Base-by-base conservation (phyloP, 2,888 invertebrate genomes). In the Camptogramma bilineatum region DNA sequence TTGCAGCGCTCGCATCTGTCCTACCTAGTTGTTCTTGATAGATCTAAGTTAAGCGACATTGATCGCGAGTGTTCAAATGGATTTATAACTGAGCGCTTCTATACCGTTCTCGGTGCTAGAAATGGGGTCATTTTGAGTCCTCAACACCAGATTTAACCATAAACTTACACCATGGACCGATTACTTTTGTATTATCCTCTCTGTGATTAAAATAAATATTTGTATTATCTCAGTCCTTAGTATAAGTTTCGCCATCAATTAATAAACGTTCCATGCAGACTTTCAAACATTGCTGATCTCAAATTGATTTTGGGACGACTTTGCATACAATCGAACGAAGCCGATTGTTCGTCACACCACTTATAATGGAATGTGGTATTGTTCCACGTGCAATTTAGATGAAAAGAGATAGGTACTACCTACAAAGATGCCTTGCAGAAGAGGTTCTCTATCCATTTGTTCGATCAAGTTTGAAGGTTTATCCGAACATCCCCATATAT, bases 271-370 rank as follows among this genome's bases (percentile, higher is more conserved):
- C 16, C 47, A 52, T 21, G 16, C 34, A 39, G 28, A 18, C 53
- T 50, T 55, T 55, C 19, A 42, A 39, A 19, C 24, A 4, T 62
- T 51, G 51, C 51, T 46, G 52, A 48, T 61, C 44, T 53, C 19
- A 44, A 55, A 60, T 63, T 46, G 47, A 62, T 65, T 65, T 68
- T 51, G 54, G 65, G 65, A 62, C 55, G 58, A 42, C 46, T 63
- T 65, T 60, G 62, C 68, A 68, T 68, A 65, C 65, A 66, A 66
- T 66, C 47, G 31, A 53, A 58, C 48, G 28, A 52, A 62, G 24
- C 5, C 50, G 24, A 65, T 65, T 57, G 62, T 58, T 66, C 58
- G 31, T 42, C 54, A 54, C 59, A 19, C 52, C 56, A 48, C 52
- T 60, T 39, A 52, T 50, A 53, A 51, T 47, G 46, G 54, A 57